Percentiles rank a stretch among this genome's conserved stretches.
Conservation (phyloP, 2,113 vertebrate genomes). For the Calidris pygmaea region DNA sequence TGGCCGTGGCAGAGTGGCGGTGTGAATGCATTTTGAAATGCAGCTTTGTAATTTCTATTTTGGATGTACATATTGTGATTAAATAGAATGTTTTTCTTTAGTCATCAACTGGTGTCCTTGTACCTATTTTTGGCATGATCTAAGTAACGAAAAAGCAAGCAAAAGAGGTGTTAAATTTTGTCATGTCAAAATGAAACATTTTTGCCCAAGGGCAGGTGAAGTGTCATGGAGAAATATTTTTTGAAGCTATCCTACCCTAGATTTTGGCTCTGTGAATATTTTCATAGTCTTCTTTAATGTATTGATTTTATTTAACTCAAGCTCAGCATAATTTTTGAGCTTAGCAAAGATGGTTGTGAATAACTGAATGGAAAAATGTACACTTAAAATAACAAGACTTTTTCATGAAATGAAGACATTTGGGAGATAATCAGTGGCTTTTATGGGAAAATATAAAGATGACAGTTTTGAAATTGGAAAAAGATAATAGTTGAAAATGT, state of each 20-base stretch:
- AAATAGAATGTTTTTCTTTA: slow-evolving; percentile 30
- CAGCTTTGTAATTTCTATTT: slow-evolving; percentile 28
- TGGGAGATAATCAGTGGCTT: not conserved
- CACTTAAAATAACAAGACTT: not conserved
- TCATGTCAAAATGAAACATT: not conserved
- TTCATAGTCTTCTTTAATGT: not conserved
- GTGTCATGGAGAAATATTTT: not conserved
- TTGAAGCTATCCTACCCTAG: not conserved
- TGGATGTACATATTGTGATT: slow-evolving; percentile 47
- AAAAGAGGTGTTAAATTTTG: not conserved
- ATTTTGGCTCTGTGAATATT: slow-evolving; percentile 3
- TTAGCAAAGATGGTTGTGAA: not conserved
- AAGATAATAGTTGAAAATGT: not conserved
- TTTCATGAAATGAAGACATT: not conserved
- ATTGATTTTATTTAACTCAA: not conserved
- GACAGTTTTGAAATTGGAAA: not conserved
- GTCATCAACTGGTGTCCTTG: not conserved
- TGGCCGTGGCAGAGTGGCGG: not conserved
- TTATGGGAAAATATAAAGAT: not conserved
- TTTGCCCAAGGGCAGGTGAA: not conserved
- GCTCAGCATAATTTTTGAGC: not conserved
- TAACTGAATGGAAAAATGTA: not conserved
- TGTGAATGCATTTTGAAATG: not conserved
- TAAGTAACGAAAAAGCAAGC: not conserved
- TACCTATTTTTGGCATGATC: not conserved